Percentiles rank a stretch among this genome's conserved stretches.
Conservation (phyloP, 2,888 invertebrate species). For the Harpagoxenus sublaevis region DNA sequence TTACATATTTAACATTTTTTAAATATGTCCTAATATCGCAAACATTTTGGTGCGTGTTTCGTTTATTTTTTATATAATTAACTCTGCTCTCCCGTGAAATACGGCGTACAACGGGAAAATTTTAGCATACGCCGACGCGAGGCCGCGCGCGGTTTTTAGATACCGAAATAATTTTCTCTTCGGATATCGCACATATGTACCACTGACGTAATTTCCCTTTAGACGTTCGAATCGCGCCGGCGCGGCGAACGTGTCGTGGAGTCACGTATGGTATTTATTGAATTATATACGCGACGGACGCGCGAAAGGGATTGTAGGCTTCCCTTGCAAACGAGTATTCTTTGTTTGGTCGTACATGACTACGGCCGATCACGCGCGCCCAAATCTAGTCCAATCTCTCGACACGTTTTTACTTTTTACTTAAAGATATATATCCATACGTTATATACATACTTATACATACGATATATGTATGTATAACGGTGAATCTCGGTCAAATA, state of each 20-base stretch:
- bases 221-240: not conserved
- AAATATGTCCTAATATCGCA: not conserved
- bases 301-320: slow-evolving; percentile 23
- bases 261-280: slow-evolving; percentile 19
- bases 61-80: not conserved
- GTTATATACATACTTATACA: not conserved
- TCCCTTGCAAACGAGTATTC: not conserved
- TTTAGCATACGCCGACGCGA: slow-evolving; percentile 2
- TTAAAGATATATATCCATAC: slow-evolving; percentile 50
- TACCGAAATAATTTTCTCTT: slow-evolving; percentile 35
- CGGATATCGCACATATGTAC: not conserved
- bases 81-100: slow-evolving; percentile 7
- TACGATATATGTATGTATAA: not conserved
- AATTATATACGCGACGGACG: slow-evolving; percentile 25
- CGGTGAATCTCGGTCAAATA: slow-evolving; percentile 20
- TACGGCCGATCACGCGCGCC: slow-evolving; percentile 55
- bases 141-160: not conserved
- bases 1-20: not conserved
- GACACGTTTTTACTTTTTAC: slow-evolving; percentile 60
- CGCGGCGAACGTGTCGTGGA: not conserved
- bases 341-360: slow-evolving; percentile 41
- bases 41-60: not conserved
- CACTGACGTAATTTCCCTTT: slow-evolving; percentile 34
- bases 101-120: slow-evolving; percentile 16
- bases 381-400: slow-evolving; percentile 72